Base-by-base conservation (phyloP, 2,113 vertebrate genomes). In the Glaucidium brasilianum region DNA sequence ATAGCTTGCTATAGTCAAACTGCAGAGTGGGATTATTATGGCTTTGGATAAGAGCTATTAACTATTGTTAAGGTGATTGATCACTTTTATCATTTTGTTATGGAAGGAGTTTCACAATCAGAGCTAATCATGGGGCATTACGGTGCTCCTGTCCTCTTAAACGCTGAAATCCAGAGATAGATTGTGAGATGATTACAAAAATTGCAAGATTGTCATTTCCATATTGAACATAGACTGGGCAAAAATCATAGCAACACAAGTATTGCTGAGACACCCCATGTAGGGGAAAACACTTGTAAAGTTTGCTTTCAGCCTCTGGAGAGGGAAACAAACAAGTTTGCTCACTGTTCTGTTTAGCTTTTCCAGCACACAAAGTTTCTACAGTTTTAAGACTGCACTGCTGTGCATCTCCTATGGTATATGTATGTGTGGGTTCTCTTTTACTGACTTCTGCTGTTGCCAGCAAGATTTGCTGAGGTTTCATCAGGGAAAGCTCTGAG, bases 61-160 rank as follows among this genome's bases (percentile, higher is more conserved):
- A 91, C 94, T 96, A 97, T 96, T 97, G 96, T 97, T 98, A 96
- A 94, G 85, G 92, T 96, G 96, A 98, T 96, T 97, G 97, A 97
- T 97, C 59, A 52, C 94, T 97, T 97, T 94, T 96, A 93, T 96
- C 50, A 73, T 97, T 97, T 93, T 96, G 95, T 92, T 97, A 85
- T 91, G 88, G 92, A 95, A 97, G 94, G 78, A 79, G 86, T 96
- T 97, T 97, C 93, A 97, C 97, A 97, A 95, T 98, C 96, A 96
- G 93, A 97, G 94, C 92, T 96, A 97, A 97, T 96, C 96, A 96
- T 23, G 60, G 78, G 88, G 67, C 90, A 94, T 97, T 98, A 90
- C 82, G 2, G 75, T 69, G 53, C 67, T 68, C 94, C 97, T 81
- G 88, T 90, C 93, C 94, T 86, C 91, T 95, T 96, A 97, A 97